Conservation (phyloP, 2,797 vertebrate species). For the Lacerta bilineata region DNA sequence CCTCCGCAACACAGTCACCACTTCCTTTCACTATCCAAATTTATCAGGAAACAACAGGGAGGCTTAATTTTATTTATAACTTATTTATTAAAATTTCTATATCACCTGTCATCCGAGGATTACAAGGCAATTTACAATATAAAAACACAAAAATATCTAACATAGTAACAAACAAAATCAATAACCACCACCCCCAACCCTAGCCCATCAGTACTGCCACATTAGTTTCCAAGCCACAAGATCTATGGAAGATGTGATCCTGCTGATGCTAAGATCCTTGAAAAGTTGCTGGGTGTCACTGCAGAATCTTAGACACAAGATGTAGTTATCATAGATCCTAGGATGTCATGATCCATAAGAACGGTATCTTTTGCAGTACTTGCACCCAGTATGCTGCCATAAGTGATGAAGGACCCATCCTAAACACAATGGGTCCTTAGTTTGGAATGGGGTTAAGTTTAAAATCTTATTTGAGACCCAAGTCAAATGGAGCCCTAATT, state of each 20-base stretch:
- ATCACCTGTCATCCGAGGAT: too few relatives aligned
- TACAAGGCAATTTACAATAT: too few relatives aligned
- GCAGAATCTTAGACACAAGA: background rate
- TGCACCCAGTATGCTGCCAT: background rate
- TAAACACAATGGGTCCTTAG: background rate
- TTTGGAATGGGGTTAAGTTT: background rate
- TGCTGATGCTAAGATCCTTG: background rate
- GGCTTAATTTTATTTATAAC: too few relatives aligned
- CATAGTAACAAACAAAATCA: too few relatives aligned
- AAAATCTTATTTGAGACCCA: background rate
- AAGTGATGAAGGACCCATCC: background rate
- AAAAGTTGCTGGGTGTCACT: background rate
- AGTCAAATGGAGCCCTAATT: background rate
- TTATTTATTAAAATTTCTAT: background rate
- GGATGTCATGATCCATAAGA: background rate
- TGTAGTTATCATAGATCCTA: background rate
- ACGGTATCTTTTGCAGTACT: background rate
- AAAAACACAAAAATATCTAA: too few relatives aligned
- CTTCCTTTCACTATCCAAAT: background rate
- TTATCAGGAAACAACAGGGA: background rate
- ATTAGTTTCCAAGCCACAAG: background rate
- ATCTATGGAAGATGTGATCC: background rate
- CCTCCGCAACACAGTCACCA: background rate
- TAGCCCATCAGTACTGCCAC: background rate
- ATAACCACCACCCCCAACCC: too few relatives aligned